Evolutionary conservation across 92 coral and sea anemone genomes (phyloP).

Genomic region (Scolanthus callimorphus): DNA sequence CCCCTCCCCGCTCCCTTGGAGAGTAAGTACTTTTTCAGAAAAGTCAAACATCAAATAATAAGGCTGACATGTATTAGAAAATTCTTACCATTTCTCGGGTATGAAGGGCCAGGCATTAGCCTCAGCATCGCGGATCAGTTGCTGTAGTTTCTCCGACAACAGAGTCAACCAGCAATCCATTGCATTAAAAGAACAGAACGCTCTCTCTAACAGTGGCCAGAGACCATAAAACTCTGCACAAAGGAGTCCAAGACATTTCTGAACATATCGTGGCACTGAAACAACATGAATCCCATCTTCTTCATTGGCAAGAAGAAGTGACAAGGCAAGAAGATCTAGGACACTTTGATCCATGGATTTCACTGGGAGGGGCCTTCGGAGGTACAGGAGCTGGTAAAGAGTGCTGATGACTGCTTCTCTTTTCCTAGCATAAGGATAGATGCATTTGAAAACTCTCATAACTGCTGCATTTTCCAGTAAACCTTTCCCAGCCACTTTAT

Average conservation of each 20-base stretch:
- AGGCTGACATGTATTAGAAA: too few relatives aligned
- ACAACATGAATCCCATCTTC: slow-evolving; percentile 2
- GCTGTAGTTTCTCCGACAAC: slow-evolving; percentile 52
- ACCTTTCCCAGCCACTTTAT: too few relatives aligned
- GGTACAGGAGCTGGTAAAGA: slow-evolving; percentile 48
- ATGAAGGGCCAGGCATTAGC: slow-evolving; percentile 91
- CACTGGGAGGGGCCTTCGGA: slow-evolving; percentile 72
- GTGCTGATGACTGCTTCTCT: too few relatives aligned
- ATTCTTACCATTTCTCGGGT: slow-evolving; percentile 91
- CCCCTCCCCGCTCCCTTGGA: too few relatives aligned
- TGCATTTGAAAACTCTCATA: too few relatives aligned
- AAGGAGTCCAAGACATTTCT: slow-evolving; percentile 13
- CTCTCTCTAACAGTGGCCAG: slow-evolving; percentile 57
- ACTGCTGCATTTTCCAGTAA: too few relatives aligned
- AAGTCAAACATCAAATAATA: too few relatives aligned
- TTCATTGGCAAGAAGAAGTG: slow-evolving; percentile 17
- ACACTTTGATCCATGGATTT: slow-evolving; percentile 2
- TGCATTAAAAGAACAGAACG: slow-evolving; percentile 52
- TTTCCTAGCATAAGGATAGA: too few relatives aligned
- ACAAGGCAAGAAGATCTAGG: slow-evolving; percentile 30
- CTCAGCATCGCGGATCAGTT: slow-evolving; percentile 63
- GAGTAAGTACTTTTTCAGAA: too few relatives aligned
- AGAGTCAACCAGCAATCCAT: slow-evolving; percentile 64
- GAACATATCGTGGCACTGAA: slow-evolving; percentile 13
- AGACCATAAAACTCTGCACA: slow-evolving; percentile 61